Percentiles rank a stretch among this genome's conserved stretches.
These are phyloP conservation scores for Oreotragus oreotragus DNA, from an alignment of 2,113 vertebrate genomes.

Conservation along the genomic window DNA sequence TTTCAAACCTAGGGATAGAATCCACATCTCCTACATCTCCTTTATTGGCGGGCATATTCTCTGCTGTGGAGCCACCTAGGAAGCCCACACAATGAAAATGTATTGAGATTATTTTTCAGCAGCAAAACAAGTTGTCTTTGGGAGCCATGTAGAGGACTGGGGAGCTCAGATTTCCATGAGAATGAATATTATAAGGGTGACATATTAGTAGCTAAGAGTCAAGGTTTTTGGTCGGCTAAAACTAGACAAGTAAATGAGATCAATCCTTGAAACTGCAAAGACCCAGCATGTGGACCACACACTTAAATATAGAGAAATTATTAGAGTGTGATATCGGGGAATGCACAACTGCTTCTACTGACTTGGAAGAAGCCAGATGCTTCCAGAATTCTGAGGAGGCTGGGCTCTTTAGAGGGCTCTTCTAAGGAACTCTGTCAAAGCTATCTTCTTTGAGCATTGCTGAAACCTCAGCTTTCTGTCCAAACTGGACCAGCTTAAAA, in stretches of 20 bases:
- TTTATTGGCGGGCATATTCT: background rate
- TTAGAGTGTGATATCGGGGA: background rate
- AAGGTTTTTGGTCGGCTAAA: background rate
- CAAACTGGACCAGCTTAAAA: background rate
- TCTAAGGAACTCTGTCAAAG: background rate
- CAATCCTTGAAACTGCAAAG: background rate
- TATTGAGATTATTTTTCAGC: background rate
- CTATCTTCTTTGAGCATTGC: background rate
- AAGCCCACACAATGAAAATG: background rate
- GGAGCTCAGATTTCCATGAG: background rate
- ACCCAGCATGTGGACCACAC: background rate
- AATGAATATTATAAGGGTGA: background rate
- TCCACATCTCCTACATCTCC: background rate
- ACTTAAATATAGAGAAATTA: background rate
- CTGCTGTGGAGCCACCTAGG: background rate
- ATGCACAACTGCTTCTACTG: background rate
- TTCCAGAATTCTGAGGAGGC: background rate
- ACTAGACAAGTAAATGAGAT: background rate
- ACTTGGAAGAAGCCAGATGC: background rate
- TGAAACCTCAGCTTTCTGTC: background rate
- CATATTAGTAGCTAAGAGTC: background rate
- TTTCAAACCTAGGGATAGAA: background rate
- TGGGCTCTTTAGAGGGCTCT: background rate
- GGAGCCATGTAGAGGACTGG: background rate
- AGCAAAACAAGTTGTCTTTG: slow-evolving; percentile 3